Evolutionary conservation across 2,888 invertebrate species (phyloP).

Genomic region (Agrochola circellaris): DNA sequence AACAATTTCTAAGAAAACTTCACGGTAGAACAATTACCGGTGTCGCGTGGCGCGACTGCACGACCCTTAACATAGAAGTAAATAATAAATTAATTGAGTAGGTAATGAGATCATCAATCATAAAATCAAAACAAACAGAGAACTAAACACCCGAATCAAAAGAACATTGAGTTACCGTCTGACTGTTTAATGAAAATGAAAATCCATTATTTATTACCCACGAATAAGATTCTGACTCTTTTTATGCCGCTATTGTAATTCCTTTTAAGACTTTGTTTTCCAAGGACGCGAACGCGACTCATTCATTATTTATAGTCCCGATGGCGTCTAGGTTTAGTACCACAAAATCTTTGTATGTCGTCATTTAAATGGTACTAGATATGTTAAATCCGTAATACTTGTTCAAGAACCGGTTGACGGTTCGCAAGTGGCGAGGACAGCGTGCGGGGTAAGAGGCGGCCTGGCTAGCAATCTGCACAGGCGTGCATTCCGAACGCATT

Average conservation of each 20-base stretch:
- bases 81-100: background rate
- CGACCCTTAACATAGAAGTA: background rate
- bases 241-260: constrained; percentile 37
- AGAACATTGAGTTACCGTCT: background rate
- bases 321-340: constrained; percentile 26
- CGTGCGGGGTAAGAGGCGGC: constrained; percentile 74
- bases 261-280: constrained; percentile 32
- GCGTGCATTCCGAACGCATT: constrained; percentile 85
- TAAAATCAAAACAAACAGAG: background rate
- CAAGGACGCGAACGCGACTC: constrained; percentile 30
- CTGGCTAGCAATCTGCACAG: constrained; percentile 74
- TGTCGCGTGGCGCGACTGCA: too few species aligned
- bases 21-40: too few species aligned
- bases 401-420: constrained; percentile 74
- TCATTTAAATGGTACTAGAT: constrained; percentile 54
- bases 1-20: too few species aligned
- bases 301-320: constrained; percentile 42
- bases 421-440: constrained; percentile 66
- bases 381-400: constrained; percentile 59
- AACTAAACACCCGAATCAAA: background rate
- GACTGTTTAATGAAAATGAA: background rate
- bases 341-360: constrained; percentile 40
- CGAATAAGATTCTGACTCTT: constrained; percentile 17
- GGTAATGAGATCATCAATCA: background rate
- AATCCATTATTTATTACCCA: constrained; percentile 23